Evolutionary conservation across 2,888 invertebrate genomes (phyloP), one percentile per base, ranked within the genome.

Genomic region (Tineola bisselliella): DNA sequence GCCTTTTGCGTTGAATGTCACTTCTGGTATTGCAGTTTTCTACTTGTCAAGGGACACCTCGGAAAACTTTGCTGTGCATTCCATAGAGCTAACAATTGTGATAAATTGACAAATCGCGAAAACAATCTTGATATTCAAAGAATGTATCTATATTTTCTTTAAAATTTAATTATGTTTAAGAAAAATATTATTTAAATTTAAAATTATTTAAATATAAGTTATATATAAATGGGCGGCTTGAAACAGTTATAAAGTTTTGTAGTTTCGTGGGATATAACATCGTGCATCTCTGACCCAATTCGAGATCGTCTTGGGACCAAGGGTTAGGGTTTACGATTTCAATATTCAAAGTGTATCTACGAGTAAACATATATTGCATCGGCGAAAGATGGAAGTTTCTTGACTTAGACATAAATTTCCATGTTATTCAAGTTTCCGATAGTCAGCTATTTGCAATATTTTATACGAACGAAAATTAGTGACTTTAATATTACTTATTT

Each of bases 321-420:
- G 70, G 70, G 68, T 72, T 76, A 77, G 75, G 81, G 81, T 82
- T 81, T 81, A 82, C 73, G 76, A 76, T 82, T 84, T 78, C 81
- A 79, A 84, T 84, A 81, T 81, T 81, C 58, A 58, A 58, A 58
- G 25, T 54, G 54, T 54, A 54, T 38, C 38, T 10, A 38, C 38
- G 38, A 12, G 38, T 38, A 38, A 38, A 38, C 38, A 38, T 38
- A 38, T 38, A 38, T 38, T 38, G 38, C 38, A 38, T 10, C n/a
- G 31, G 10, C 31, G 31, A 31, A 38, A 38, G 38, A 6, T 38
- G 38, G 10, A 38, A 38, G 38, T 38, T 38, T 38, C 3, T n/a
- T 38, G 11, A n/a, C 10, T 38, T 38, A n/a, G 6, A 38, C 38
- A 38, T 38, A 38, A 38, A 38, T 38, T 38, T 38, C 3, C 10